These are phyloP conservation scores for Dione vanillae DNA, from an alignment of 2,888 invertebrate species.

Conservation along the genomic window DNA sequence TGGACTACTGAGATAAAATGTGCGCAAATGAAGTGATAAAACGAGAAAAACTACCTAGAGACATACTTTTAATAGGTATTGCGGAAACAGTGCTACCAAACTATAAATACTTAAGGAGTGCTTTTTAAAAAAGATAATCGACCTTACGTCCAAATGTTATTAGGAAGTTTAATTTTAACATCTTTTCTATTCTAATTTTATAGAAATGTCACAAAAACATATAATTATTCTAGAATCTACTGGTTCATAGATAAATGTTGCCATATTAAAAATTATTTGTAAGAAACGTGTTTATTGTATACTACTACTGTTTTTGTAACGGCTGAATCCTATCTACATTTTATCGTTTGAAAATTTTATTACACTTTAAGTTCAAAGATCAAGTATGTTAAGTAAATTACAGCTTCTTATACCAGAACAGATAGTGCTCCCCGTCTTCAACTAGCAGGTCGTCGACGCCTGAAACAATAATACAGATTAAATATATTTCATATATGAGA, in stretches of 20 bases:
- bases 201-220: not conserved
- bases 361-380: conserved; percentile 16
- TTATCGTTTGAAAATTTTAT: conserved; percentile 14
- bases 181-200: not conserved
- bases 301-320: conserved; percentile 11
- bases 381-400: conserved; percentile 70
- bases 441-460: conserved; percentile 94
- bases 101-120: too few relatives aligned
- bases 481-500: too few relatives aligned
- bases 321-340: conserved; percentile 11
- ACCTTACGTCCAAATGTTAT: not conserved
- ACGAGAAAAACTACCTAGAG: too few relatives aligned
- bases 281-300: not conserved
- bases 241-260: not conserved
- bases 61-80: too few relatives aligned
- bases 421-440: conserved; percentile 94
- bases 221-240: not conserved
- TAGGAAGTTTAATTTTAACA: not conserved
- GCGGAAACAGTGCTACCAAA: too few relatives aligned
- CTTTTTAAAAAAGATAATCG: not conserved
- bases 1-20: too few relatives aligned
- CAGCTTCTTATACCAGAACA: conserved; percentile 97
- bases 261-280: not conserved
- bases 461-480: conserved; percentile 67
- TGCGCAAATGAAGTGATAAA: too few relatives aligned